These are phyloP conservation scores for Mactra quadrangularis DNA, from an alignment of 1,140 invertebrate species.

Conservation along the genomic window DNA sequence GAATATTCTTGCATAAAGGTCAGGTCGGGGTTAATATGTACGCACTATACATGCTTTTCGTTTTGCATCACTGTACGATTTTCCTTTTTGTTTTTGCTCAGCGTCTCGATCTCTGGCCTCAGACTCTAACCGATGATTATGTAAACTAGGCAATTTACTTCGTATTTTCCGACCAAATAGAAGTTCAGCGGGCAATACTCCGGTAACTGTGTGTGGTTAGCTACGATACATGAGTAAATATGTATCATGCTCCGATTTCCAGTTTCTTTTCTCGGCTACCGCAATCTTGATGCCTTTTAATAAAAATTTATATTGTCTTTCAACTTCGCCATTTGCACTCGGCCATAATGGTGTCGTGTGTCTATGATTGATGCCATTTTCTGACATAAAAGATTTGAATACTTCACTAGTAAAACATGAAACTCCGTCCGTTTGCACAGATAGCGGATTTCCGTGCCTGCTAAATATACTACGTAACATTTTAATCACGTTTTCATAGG, in stretches of 20 bases:
- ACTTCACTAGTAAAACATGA: slow-evolving; percentile 11
- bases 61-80: background rate
- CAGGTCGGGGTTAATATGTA: no score
- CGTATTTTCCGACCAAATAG: slow-evolving; percentile 50
- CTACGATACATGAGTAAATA: slow-evolving; percentile 66
- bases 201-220: slow-evolving; percentile 66
- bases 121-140: background rate
- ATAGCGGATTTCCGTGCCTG: no score
- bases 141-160: slow-evolving; percentile 47
- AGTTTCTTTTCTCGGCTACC: slow-evolving; percentile 58
- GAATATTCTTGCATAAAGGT: no score
- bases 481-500: slow-evolving; percentile 43
- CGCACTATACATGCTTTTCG: background rate
- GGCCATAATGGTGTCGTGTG: slow-evolving; percentile 61
- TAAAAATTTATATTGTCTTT: slow-evolving; percentile 67
- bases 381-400: slow-evolving; percentile 50
- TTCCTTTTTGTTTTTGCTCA: background rate
- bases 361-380: slow-evolving; percentile 57
- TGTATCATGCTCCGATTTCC: slow-evolving; percentile 57
- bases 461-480: background rate
- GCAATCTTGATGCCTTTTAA: slow-evolving; percentile 68
- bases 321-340: slow-evolving; percentile 70
- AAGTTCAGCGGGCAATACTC: slow-evolving; percentile 23
- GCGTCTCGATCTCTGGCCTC: background rate
- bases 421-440: slow-evolving; percentile 14